Base-by-base conservation (phyloP, 2,888 invertebrate genomes). In the Cheilosia urbana region DNA sequence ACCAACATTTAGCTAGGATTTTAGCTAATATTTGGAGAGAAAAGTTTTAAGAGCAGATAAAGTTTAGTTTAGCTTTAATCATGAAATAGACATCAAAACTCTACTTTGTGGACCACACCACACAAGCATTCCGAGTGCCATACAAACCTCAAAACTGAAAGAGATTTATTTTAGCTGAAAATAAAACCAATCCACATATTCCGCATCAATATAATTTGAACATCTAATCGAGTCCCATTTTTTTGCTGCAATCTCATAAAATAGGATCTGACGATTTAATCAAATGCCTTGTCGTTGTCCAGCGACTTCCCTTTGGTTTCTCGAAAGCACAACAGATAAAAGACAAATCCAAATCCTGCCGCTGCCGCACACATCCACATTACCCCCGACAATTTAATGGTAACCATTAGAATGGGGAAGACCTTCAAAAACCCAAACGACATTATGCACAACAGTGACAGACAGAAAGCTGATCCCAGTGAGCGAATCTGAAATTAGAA, bases 281-380 rank as follows among this genome's bases (percentile, higher is more conserved):
- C 34, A 7, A 75, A 79, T 0, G 24, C 15, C 19, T 40, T 90
- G 65, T 90, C 90, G 7, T 82, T 81, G 21, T 90, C 84, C 88
- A 92, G 88, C 2, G 89, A 89, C 87, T 90, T 91, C 17, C 90
- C 91, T 47, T 91, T 91, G 1, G 92, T 92, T 87, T 92, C 92
- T 11, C 89, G 88, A 49, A 92, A 69, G 63, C 88, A 90, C 3
- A 90, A 45, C 7, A 89, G 60, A 40, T 91, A 88, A 63, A 91
- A 92, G 0, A 91, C 15, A 27, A 90, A 90, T 17, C 90, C 90
- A 1, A 90, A n/a, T 0, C 89, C 58, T 30, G 89, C 89, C 4
- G 90, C 88, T 2, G 63, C 24, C 0, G 90, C 89, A 19, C 90
- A 92, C 2, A 90, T 89, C 89, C 90, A 91, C 91, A 92, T 91